Evolutionary conservation across 2,888 invertebrate genomes (phyloP).

Genomic region (Orchestes rusci): DNA sequence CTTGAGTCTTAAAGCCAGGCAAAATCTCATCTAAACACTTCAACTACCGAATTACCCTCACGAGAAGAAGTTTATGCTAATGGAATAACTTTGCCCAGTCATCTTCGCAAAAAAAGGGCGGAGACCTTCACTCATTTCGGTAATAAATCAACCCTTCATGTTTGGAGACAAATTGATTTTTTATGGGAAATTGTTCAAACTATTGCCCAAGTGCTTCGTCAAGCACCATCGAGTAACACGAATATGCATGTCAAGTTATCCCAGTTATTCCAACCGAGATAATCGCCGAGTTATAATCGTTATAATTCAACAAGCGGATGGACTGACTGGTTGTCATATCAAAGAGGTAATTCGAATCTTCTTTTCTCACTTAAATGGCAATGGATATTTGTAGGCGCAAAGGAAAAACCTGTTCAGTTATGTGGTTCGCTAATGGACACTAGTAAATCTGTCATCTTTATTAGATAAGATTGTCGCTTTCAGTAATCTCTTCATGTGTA

Average conservation of each 20-base stretch:
- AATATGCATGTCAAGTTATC: too few species aligned
- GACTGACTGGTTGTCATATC: slow-evolving; percentile 22
- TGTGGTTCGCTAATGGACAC: slow-evolving; percentile 23
- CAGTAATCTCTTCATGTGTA: too few species aligned
- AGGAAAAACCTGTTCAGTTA: slow-evolving; percentile 18
- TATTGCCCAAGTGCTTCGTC: too few species aligned
- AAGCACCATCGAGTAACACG: too few species aligned
- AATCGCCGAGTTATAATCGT: too few species aligned
- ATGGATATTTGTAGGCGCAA: slow-evolving; percentile 21
- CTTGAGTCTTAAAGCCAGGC: slow-evolving; percentile 28
- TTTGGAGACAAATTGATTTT: slow-evolving; percentile 22
- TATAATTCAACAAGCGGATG: too few species aligned
- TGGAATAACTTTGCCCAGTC: slow-evolving; percentile 27
- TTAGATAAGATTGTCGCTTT: slow-evolving; percentile 36
- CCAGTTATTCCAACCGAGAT: too few species aligned
- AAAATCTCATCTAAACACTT: slow-evolving; percentile 26
- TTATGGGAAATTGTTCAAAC: slow-evolving; percentile 9
- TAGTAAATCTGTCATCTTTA: slow-evolving; percentile 39
- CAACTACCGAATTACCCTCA: slow-evolving; percentile 25
- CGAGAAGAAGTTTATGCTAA: slow-evolving; percentile 25
- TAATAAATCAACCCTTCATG: slow-evolving; percentile 24
- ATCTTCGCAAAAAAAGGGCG: slow-evolving; percentile 19
- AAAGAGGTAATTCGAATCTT: slow-evolving; percentile 14
- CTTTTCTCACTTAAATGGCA: slow-evolving; percentile 21
- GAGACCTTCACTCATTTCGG: slow-evolving; percentile 17